phyloP scores from a whole-genome alignment of 2,888 invertebrate species.

The Diplazon laetatorius region DNA sequence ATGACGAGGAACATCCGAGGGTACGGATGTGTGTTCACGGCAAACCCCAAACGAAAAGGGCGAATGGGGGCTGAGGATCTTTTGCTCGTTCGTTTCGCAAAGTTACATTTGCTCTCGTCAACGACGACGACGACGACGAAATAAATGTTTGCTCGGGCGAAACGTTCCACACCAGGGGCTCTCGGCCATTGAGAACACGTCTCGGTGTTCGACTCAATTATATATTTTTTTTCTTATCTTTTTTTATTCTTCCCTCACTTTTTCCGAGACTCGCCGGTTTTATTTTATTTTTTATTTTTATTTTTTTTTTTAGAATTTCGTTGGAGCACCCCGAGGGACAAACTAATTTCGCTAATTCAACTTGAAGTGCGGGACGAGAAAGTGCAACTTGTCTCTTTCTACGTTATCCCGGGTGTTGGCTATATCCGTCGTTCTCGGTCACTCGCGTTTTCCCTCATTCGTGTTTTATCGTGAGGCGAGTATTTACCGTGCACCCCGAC shows the following conservation, averaged over 20 bases:
- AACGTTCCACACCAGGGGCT: slow-evolving; percentile 25
- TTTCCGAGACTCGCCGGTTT: slow-evolving; percentile 3
- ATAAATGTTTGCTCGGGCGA: slow-evolving; percentile 60
- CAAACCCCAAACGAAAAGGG: slow-evolving; percentile 51
- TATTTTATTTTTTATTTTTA: slow-evolving; percentile 18
- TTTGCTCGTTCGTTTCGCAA: slow-evolving; percentile 15
- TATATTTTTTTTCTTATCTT: slow-evolving; percentile 27
- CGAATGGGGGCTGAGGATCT: slow-evolving; percentile 14
- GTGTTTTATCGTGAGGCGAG: slow-evolving; percentile 25
- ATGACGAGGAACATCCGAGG: not conserved
- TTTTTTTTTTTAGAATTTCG: slow-evolving; percentile 47
- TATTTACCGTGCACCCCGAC: slow-evolving; percentile 11
- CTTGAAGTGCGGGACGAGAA: slow-evolving; percentile 48
- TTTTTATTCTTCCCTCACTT: slow-evolving; percentile 47
- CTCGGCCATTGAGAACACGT: slow-evolving; percentile 13
- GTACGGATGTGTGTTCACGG: slow-evolving; percentile 32
- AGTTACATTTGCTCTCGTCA: slow-evolving; percentile 49
- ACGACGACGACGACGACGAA: slow-evolving; percentile 42
- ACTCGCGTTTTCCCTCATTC: slow-evolving; percentile 49
- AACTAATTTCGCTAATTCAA: slow-evolving; percentile 76
- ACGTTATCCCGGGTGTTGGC: slow-evolving; percentile 48
- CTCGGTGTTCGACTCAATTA: slow-evolving; percentile 11
- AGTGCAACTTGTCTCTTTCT: slow-evolving; percentile 5
- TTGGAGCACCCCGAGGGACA: slow-evolving; percentile 65
- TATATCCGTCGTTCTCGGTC: slow-evolving; percentile 31